phyloP scores from a whole-genome alignment of 2,113 vertebrate genomes.

The Misgurnus anguillicaudatus region DNA sequence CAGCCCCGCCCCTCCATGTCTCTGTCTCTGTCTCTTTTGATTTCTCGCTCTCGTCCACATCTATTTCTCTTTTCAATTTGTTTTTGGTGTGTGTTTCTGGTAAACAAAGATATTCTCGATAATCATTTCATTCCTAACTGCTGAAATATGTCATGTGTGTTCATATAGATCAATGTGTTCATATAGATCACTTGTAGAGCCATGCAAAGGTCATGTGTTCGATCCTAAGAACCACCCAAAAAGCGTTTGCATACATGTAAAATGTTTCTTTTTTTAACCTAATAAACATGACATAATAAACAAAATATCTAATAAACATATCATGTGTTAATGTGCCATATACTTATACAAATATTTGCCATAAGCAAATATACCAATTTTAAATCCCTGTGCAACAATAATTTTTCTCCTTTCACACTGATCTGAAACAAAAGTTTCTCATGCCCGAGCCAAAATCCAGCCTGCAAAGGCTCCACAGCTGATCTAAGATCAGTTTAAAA shows the following conservation, averaged over 20 bases:
- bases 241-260: no score
- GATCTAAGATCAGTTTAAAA: neutral
- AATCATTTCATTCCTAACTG: constrained; percentile 36
- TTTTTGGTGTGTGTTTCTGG: neutral
- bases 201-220: no score
- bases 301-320: neutral
- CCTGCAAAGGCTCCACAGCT: neutral
- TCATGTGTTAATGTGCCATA: neutral
- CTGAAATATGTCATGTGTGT: no score
- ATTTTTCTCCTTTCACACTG: neutral
- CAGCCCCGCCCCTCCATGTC: constrained; percentile 32
- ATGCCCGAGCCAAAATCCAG: neutral
- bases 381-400: neutral
- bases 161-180: neutral
- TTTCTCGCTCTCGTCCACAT: no score
- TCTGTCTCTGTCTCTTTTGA: neutral
- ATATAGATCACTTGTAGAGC: neutral
- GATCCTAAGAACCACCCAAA: no score
- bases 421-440: neutral
- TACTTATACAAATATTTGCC: no score
- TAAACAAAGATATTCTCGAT: neutral
- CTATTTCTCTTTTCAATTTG: neutral
- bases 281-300: no score
- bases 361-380: no score
- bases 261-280: no score